These are phyloP conservation scores for Paragorgia papillata DNA, from an alignment of 92 coral and sea anemone species.

Conservation along the genomic window DNA sequence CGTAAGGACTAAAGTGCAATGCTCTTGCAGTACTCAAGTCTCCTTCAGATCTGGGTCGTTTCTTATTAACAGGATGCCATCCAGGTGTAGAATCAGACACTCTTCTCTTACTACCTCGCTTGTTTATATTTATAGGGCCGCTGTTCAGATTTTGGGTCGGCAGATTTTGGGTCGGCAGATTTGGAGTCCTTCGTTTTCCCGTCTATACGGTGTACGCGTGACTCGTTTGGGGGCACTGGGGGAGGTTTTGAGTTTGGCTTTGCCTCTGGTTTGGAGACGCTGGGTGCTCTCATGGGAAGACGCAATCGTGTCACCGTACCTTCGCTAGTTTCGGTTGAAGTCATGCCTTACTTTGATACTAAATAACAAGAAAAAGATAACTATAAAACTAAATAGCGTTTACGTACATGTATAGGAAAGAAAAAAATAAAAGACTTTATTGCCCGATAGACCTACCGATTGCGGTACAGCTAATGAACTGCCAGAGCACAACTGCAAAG, in stretches of 20 bases:
- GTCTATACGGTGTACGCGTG: not conserved
- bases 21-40: slow-evolving; percentile 12
- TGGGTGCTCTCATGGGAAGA: not conserved
- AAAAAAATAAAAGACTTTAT: no score
- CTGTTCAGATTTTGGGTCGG: not conserved
- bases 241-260: not conserved
- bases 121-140: not conserved
- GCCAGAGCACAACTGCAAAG: no score
- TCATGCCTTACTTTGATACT: no score
- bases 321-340: no score
- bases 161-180: not conserved
- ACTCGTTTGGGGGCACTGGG: not conserved
- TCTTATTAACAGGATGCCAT: slow-evolving; percentile 11
- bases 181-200: not conserved
- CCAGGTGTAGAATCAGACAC: slow-evolving; percentile 28
- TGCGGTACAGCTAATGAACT: no score
- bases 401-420: not conserved
- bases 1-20: slow-evolving; percentile 31
- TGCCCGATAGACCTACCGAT: no score
- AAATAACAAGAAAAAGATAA: not conserved
- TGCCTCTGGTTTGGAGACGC: not conserved
- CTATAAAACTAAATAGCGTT: not conserved
- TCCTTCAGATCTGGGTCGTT: slow-evolving; percentile 30
- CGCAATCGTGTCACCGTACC: not conserved
- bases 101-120: slow-evolving; percentile 25